Evolutionary conservation across 2,113 vertebrate species (phyloP), one percentile per base, ranked within the genome.

Genomic region (Bufo bufo): DNA sequence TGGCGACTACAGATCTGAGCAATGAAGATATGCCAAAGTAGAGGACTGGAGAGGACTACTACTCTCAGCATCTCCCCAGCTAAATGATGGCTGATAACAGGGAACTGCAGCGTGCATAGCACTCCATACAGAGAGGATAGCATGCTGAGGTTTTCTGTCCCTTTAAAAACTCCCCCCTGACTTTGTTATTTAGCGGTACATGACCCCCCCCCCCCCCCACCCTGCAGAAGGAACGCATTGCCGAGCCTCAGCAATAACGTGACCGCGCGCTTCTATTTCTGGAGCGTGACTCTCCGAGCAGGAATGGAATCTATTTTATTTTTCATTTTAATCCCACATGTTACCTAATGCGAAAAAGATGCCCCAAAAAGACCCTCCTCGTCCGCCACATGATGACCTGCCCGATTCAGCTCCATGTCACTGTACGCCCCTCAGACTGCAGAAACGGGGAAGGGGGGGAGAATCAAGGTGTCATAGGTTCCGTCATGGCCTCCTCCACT

Each of bases 261-360:
- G 80, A 87, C 86, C 86, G 58, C 86, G 19, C 49, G 4, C 0
- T 56, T 82, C 86, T 87, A 87, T 87, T 87, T 87, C 80, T 43
- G 85, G 85, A 87, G 77, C n/a, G 16, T 56, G 43, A 58, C 50
- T 56, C 50, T 61, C 20, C 50, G 0, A 77, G 43, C 54, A 2
- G 71, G 19, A 58, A 85, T 77, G 84, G 71, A 72, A 72, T 10
- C 3, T 14, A 3, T 10, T 58, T 58, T 58, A 0, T 58, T 58
- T 58, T 72, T 71, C 63, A 84, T 54, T 71, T 84, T 43, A 71
- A 63, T 82, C 43, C 58, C 43, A 47, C 17, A 12, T 80, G 23
- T 82, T 82, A 63, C 79, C 58, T 47, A 82, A 82, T 63, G 58
- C 17, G 17, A 61, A 49, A 61, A 61, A 61, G 33, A 63, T 47